Evolutionary conservation across 2,113 vertebrate species (phyloP), one percentile per base, ranked within the genome.

Genomic region (Apodemus sylvaticus): DNA sequence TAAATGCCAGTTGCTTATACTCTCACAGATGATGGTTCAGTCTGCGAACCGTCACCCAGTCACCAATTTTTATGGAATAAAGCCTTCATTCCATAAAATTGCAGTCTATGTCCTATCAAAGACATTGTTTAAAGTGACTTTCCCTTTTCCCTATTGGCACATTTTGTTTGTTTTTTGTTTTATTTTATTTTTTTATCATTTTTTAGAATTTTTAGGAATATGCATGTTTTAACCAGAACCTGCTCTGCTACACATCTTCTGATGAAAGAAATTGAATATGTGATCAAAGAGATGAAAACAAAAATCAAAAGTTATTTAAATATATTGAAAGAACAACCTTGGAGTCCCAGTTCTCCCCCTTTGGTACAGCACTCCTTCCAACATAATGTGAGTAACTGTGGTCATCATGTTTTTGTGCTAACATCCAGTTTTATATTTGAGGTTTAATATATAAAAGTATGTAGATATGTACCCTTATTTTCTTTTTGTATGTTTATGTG

Each of bases 231-330:
- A 92, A 76, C 81, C 86, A 90, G 94, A 90, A 53, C 81, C 94
- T 94, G 53, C 19, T 94, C 29, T 85, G 31, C 87, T 86, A 73
- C 11, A 82, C 31, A 95, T 93, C 62, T 48, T 94, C 60, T 83
- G 86, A 68, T 81, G 89, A 89, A 77, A 88, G 51, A 90, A 86
- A 85, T 51, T 90, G 68, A 96, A 90, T 94, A 76, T 73, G 86
- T 81, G 48, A 93, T 97, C 96, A 96, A 94, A 95, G 29, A 92
- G 34, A 71, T 94, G 77, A 95, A 95, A 73, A 90, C 3, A 26
- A 94, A 96, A 71, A 86, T 93, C 92, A 60, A 77, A 96, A 85
- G 12, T 86, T 60, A 70, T 82, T 76, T 90, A 64, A 90, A 92
- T 42, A 7, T 42, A 77, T 51, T 70, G 16, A 71, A 90, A 34